These are phyloP conservation scores for Prosapia bicincta DNA, from an alignment of 2,888 invertebrate species.

Conservation along the genomic window DNA sequence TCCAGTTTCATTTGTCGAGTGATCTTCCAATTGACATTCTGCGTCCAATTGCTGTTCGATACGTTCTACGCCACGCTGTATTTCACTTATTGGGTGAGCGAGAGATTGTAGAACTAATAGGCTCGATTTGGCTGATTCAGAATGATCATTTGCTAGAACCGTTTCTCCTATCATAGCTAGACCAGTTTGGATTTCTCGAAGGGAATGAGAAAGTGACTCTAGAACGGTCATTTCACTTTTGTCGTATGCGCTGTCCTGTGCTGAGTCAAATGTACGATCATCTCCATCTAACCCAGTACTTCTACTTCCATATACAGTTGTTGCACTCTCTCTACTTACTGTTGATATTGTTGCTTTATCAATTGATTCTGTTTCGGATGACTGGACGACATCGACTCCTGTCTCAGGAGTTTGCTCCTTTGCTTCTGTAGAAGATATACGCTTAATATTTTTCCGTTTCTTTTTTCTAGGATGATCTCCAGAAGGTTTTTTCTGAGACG, in stretches of 20 bases:
- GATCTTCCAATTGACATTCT: slow-evolving; percentile 37
- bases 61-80: slow-evolving; percentile 52
- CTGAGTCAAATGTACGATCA: slow-evolving; percentile 35
- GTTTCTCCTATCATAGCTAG: slow-evolving; percentile 50
- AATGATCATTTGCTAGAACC: slow-evolving; percentile 40
- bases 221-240: slow-evolving; percentile 42
- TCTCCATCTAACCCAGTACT: slow-evolving; percentile 26
- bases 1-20: slow-evolving; percentile 35
- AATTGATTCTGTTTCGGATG: slow-evolving; percentile 28
- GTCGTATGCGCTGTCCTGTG: slow-evolving; percentile 37
- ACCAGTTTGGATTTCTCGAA: slow-evolving; percentile 57
- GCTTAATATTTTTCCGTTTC: slow-evolving; percentile 20
- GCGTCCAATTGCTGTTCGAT: slow-evolving; percentile 48
- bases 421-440: slow-evolving; percentile 11
- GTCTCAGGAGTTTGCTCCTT: slow-evolving; percentile 22
- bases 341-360: slow-evolving; percentile 9
- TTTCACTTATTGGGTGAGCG: slow-evolving; percentile 55
- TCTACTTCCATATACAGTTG: slow-evolving; percentile 23
- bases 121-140: slow-evolving; percentile 33
- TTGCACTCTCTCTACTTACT: slow-evolving; percentile 1
- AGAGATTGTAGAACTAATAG: slow-evolving; percentile 45
- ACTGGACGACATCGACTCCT: slow-evolving; percentile 23
- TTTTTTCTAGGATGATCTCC: slow-evolving; percentile 16
- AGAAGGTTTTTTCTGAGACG: not conserved
- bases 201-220: slow-evolving; percentile 49